Evolutionary conservation across 2,797 vertebrate species (phyloP), one percentile per base, ranked within the genome.

Genomic region (Smutsia temminckii): DNA sequence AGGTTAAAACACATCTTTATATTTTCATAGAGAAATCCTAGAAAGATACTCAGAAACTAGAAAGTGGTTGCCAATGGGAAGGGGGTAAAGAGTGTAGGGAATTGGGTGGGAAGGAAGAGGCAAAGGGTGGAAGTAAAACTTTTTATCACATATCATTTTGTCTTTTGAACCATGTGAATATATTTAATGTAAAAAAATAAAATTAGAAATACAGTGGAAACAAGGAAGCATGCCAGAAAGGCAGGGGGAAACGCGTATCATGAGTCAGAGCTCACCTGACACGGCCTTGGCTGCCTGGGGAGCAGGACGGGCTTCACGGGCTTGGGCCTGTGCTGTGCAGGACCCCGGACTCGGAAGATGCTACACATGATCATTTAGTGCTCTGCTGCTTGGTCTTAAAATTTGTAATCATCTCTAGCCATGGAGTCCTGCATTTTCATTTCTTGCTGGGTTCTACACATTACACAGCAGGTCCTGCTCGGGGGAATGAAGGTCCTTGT

Each of bases 181-280:
- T 42, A 86, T 49, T 61, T 63, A 21, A 89, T 27, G 42, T 59
- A 1, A 46, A 46, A 85, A 63, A 83, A 42, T n/a, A 79, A 68
- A 85, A 64, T 59, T 69, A 75, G 83, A 95, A 81, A 89, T 51
- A 71, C 23, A 92, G 57, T 5, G 46, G 85, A 71, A 77, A 83
- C 37, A 49, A 69, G 40, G 10, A 29, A 40, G 32, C 34, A 61
- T 5, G n/a, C 61, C 79, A 34, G 37, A 27, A 77, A 34, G 18
- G 57, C 40, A 64, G 64, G 69, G 49, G 49, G 46, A 51, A 40
- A 79, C 40, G 29, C 4, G 2, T 9, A 12, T 18, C 6, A 37
- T 16, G 29, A 55, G 40, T 51, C 3, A 13, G 37, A 34, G n/a
- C n/a, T 64, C 34, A 46, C 79, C 53, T 49, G 14, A 49, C 5